Conservation (phyloP, 2,113 vertebrate genomes). For the Coracopsis vasa region DNA sequence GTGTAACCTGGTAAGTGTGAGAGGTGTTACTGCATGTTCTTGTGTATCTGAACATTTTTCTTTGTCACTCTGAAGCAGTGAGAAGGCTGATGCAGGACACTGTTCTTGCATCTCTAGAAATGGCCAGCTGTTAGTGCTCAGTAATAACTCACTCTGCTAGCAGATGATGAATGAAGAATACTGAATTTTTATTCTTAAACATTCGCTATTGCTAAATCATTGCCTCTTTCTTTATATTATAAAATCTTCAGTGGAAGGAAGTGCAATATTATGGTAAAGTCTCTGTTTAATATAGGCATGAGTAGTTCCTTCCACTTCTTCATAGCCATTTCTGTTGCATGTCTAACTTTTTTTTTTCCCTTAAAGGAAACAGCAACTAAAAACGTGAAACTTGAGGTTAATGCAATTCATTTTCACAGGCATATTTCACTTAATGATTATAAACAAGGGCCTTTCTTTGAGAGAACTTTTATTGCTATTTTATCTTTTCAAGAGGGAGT, state of each 20-base stretch:
- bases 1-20: background rate
- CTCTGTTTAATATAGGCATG: background rate
- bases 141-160: background rate
- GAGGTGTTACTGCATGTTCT: background rate
- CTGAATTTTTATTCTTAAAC: background rate
- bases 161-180: background rate
- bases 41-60: background rate
- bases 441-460: background rate
- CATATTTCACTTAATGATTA: background rate
- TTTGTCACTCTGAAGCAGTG: background rate
- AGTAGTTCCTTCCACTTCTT: background rate
- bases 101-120: background rate
- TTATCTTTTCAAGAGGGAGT: constrained; percentile 1
- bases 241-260: background rate
- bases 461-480: background rate
- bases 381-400: background rate
- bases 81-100: background rate
- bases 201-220: background rate
- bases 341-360: background rate
- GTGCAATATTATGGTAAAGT: background rate
- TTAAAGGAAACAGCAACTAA: background rate
- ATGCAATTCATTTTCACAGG: background rate
- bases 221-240: background rate
- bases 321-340: background rate
- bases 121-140: background rate